Conservation (phyloP, 2,113 vertebrate genomes). For the Brachirus orientalis region DNA sequence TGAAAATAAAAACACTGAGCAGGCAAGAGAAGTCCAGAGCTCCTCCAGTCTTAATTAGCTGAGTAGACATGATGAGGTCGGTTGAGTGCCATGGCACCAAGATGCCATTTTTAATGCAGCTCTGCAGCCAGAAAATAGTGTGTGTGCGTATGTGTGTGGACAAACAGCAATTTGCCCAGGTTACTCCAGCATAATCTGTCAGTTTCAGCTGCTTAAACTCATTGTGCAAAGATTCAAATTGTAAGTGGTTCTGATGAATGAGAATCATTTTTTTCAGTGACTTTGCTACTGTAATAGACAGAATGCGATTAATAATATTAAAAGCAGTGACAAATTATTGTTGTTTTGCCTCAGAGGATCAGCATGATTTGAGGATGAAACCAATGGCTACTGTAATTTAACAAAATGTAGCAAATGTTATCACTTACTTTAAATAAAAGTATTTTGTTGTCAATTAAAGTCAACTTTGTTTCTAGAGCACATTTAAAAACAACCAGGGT, state of each 20-base stretch:
- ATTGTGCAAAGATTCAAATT: slow-evolving; percentile 1
- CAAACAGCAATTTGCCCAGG: slow-evolving; percentile 1
- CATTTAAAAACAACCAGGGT: no score
- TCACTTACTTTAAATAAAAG: no score
- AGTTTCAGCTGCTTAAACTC: not conserved
- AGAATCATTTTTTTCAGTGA: slow-evolving; percentile 42
- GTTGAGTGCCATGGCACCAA: slow-evolving; percentile 8
- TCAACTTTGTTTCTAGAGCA: no score
- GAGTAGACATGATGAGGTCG: slow-evolving; percentile 32
- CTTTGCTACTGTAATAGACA: slow-evolving; percentile 19
- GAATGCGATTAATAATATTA: not conserved
- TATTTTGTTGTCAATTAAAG: no score
- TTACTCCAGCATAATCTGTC: slow-evolving; percentile 11
- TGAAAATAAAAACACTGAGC: slow-evolving; percentile 31
- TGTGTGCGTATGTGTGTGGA: slow-evolving; percentile 11
- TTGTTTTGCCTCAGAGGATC: slow-evolving; percentile 14
- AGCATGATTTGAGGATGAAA: no score
- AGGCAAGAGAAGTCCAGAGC: slow-evolving; percentile 18
- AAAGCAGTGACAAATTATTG: not conserved
- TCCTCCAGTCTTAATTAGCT: slow-evolving; percentile 55
- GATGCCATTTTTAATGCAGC: slow-evolving; percentile 33
- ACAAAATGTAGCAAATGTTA: no score
- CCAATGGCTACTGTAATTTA: no score
- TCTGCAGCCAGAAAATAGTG: slow-evolving; percentile 17
- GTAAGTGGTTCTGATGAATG: slow-evolving; percentile 29